These are phyloP conservation scores for Trisateles emortualis DNA, from an alignment of 2,888 invertebrate species.

Conservation along the genomic window DNA sequence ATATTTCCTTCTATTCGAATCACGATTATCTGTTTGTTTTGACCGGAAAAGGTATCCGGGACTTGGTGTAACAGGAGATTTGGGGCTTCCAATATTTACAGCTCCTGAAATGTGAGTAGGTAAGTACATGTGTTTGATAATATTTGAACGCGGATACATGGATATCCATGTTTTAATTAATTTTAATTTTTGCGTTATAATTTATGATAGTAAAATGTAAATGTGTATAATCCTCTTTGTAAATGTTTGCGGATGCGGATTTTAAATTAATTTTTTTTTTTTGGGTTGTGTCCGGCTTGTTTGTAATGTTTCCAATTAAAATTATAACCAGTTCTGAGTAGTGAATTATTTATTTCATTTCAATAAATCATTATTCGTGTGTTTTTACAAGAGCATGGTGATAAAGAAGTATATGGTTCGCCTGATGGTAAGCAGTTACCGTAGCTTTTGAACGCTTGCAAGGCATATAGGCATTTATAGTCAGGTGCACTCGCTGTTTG, in stretches of 20 bases:
- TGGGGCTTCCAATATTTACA: conserved; percentile 71
- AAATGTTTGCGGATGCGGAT: not conserved
- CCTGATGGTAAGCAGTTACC: no score
- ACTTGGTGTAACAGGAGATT: conserved; percentile 57
- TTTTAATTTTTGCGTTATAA: conserved; percentile 6
- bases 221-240: conserved; percentile 8
- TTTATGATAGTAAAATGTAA: not conserved
- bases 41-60: conserved; percentile 56
- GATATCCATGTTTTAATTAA: conserved; percentile 18
- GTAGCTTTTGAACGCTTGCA: no score
- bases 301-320: not conserved
- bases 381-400: no score
- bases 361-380: not conserved
- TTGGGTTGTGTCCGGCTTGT: not conserved
- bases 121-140: conserved; percentile 69
- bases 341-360: not conserved
- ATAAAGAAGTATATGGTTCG: no score
- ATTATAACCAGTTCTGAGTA: not conserved
- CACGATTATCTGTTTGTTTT: conserved; percentile 63
- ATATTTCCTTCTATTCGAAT: conserved; percentile 56
- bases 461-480: no score
- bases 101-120: conserved; percentile 65
- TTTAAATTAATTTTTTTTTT: not conserved
- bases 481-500: no score
- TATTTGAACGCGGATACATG: conserved; percentile 19